These are phyloP conservation scores for Perca schrenkii DNA, from an alignment of 2,113 vertebrate genomes.

Conservation along the genomic window DNA sequence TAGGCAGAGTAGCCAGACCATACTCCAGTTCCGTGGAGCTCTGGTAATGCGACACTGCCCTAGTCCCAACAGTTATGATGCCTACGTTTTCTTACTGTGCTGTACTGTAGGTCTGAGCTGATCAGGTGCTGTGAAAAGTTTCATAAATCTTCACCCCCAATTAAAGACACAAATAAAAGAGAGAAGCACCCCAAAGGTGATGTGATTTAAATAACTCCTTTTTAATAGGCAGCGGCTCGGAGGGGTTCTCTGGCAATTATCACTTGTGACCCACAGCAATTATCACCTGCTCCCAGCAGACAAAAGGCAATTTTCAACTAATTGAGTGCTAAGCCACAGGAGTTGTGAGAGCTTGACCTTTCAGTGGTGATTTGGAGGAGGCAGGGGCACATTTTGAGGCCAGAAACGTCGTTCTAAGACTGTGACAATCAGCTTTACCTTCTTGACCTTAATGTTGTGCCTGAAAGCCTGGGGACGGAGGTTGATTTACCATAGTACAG, in stretches of 20 bases:
- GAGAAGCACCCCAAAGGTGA: constrained; percentile 75
- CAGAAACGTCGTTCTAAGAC: constrained; percentile 36
- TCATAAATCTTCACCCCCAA: constrained; percentile 70
- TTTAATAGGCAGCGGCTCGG: constrained; percentile 88
- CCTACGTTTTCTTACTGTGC: background rate
- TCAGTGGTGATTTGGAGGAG: constrained; percentile 55
- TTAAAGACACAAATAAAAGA: constrained; percentile 68
- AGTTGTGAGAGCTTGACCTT: constrained; percentile 78
- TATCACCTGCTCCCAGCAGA: constrained; percentile 88
- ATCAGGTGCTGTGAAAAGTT: constrained; percentile 63
- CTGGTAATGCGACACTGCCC: no score
- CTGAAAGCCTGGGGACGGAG: constrained; percentile 6
- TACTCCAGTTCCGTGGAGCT: no score
- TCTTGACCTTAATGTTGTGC: constrained; percentile 42
- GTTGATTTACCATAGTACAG: constrained; percentile 12
- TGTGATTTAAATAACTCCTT: constrained; percentile 92
- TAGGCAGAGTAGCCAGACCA: no score
- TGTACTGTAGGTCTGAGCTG: constrained; percentile 16
- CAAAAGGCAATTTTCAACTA: constrained; percentile 90
- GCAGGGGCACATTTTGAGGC: constrained; percentile 33
- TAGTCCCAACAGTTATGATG: background rate
- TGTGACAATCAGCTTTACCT: constrained; percentile 38
- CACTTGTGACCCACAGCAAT: constrained; percentile 92
- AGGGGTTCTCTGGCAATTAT: constrained; percentile 90
- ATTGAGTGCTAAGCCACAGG: constrained; percentile 90